Base-by-base conservation (phyloP, 2,113 vertebrate species). In the Sylvia atricapilla region DNA sequence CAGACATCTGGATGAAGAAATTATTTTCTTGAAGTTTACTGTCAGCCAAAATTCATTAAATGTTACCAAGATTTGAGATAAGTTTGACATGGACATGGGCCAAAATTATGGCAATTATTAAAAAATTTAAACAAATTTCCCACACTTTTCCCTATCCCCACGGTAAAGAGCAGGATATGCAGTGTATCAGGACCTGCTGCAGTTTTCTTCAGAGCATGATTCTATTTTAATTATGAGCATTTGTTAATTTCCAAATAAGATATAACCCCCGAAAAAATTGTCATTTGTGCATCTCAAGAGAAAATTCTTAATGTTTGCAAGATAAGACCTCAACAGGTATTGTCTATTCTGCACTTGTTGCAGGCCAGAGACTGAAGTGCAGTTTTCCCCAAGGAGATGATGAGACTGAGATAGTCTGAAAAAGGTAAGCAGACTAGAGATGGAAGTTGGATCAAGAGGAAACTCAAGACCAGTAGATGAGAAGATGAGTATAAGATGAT, bases 1-100 rank as follows among this genome's bases (percentile, higher is more conserved):
- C 92, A 95, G 63, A 94, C 78, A 90, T 79, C 90, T 93, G 67
- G 37, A 56, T 44, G 13, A 82, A 80, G 33, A 70, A 81, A 63
- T 62, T 87, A 60, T 87, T 94, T 79, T 83, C 75, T 69, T 82
- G 27, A 95, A 39, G 31, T 53, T 72, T 79, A 41, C 37, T 68
- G 15, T 72, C 41, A 87, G 49, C 17, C 10, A 88, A 91, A 90
- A 87, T 73, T 85, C 33, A 68, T 49, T 18, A 87, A 91, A 74
- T 21, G 4, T 41, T 87, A 68, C 69, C 58, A 94, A 85, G 66
- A 85, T 67, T 94, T 0, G 1, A 44, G 33, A 63, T 15, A 60
- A 4, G 22, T 24, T 33, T 72, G 62, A 52, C n/a, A 64, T 24
- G 58, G 66, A 75, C 7, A 17, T 49, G 25, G 10, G 37, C 67